phyloP scores from a whole-genome alignment of 2,797 vertebrate species.

The Hyperoplus lanceolatus region DNA sequence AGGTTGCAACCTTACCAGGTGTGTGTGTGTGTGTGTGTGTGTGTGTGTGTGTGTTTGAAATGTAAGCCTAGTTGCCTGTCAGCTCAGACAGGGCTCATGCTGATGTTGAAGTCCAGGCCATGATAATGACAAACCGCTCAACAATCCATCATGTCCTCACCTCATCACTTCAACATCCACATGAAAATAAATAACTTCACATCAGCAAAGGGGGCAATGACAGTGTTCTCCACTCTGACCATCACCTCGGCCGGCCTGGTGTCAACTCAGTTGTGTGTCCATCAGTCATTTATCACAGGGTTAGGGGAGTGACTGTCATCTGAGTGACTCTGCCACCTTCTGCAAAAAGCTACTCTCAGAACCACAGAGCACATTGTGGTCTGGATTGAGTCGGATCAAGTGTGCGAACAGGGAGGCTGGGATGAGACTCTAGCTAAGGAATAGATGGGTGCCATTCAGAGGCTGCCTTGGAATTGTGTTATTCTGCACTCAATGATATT shows the following conservation, averaged over 20 bases:
- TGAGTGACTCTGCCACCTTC: slow-evolving; percentile 8
- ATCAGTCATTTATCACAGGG: slow-evolving; percentile 43
- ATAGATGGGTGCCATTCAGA: slow-evolving; percentile 15
- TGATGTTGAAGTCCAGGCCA: not conserved
- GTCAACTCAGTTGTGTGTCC: slow-evolving; percentile 28
- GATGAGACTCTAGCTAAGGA: slow-evolving; percentile 10
- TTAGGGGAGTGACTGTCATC: slow-evolving; percentile 15
- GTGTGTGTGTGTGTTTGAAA: no score
- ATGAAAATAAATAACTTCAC: slow-evolving; percentile 8
- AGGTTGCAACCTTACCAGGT: not conserved
- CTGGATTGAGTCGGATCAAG: slow-evolving; percentile 50
- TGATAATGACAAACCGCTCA: not conserved
- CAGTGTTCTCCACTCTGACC: slow-evolving; percentile 14
- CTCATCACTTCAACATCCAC: not conserved
- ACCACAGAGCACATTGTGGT: slow-evolving; percentile 18
- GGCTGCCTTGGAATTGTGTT: not conserved
- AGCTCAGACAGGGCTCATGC: no score
- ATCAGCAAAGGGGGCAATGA: slow-evolving; percentile 3
- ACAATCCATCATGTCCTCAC: not conserved
- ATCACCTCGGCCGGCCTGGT: not conserved
- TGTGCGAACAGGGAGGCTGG: slow-evolving; percentile 22
- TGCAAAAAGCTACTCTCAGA: slow-evolving; percentile 23
- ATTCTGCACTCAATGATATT: not conserved
- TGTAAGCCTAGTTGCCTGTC: not conserved
- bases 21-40: not conserved